These are phyloP conservation scores for Eublepharis macularius DNA, from an alignment of 2,113 vertebrate species.

Conservation along the genomic window DNA sequence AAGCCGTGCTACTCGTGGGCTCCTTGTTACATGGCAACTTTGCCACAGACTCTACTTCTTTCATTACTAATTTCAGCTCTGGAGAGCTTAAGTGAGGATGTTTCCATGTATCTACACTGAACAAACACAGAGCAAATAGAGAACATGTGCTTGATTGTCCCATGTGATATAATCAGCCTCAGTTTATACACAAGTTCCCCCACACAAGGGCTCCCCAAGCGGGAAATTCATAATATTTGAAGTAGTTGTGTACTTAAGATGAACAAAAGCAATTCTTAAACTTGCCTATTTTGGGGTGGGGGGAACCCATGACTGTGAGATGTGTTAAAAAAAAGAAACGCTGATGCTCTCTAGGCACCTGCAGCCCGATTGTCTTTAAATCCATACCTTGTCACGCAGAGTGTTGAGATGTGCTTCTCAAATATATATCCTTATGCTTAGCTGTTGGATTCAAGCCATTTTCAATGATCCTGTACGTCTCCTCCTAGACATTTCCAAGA, in stretches of 20 bases:
- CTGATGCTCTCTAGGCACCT: slow-evolving; percentile 55
- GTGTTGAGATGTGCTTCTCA: slow-evolving; percentile 63
- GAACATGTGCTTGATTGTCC: not conserved
- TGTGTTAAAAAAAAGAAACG: slow-evolving; percentile 50
- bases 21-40: no score
- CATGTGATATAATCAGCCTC: not conserved
- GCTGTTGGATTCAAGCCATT: slow-evolving; percentile 55
- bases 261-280: slow-evolving; percentile 1
- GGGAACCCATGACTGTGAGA: slow-evolving; percentile 29
- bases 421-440: slow-evolving; percentile 35
- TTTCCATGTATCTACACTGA: not conserved
- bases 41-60: no score
- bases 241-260: not conserved
- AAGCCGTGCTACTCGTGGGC: not conserved
- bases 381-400: slow-evolving; percentile 50
- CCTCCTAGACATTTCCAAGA: slow-evolving; percentile 65
- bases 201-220: not conserved
- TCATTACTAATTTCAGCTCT: not conserved
- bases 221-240: not conserved
- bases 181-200: not conserved
- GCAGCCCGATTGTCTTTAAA: slow-evolving; percentile 69
- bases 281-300: slow-evolving; percentile 15
- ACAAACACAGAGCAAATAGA: not conserved
- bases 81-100: not conserved
- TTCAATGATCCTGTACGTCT: slow-evolving; percentile 56